phyloP scores from a whole-genome alignment of 2,888 invertebrate genomes.

The Drosophila longiperda region DNA sequence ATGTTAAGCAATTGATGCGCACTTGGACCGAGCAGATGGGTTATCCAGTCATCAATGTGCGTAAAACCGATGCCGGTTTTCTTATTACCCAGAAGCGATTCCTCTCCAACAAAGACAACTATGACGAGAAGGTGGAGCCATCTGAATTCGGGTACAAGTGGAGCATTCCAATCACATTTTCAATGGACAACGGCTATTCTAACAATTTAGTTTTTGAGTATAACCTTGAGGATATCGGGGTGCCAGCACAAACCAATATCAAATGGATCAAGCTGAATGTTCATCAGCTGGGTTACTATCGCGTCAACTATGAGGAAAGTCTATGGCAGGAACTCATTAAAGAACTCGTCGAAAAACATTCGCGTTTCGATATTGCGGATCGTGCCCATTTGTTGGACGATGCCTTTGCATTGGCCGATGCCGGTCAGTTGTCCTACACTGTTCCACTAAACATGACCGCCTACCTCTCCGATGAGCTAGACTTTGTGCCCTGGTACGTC shows the following conservation, averaged over 20 bases:
- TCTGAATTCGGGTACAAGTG: conserved; percentile 88
- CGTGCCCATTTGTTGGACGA: conserved; percentile 92
- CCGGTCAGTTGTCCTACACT: conserved; percentile 88
- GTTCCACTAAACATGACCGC: conserved; percentile 89
- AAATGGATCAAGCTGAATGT: conserved; percentile 93
- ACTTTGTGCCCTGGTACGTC: conserved; percentile 91
- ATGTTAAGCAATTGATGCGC: conserved; percentile 89
- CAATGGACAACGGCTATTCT: conserved; percentile 85
- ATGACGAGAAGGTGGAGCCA: conserved; percentile 84
- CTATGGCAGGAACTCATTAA: conserved; percentile 87
- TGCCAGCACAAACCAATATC: conserved; percentile 77
- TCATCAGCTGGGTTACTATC: conserved; percentile 93
- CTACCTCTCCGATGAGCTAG: conserved; percentile 88
- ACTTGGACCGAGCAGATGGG: conserved; percentile 96
- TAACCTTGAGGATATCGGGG: conserved; percentile 17
- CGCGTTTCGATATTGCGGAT: conserved; percentile 87
- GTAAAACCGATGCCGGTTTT: conserved; percentile 81
- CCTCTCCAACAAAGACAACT: conserved; percentile 88
- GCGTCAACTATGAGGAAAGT: conserved; percentile 91
- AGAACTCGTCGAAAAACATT: conserved; percentile 75
- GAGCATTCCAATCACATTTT: conserved; percentile 92
- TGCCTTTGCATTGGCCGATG: conserved; percentile 91
- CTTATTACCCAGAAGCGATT: conserved; percentile 90
- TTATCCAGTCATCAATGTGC: conserved; percentile 90
- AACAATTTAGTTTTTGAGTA: conserved; percentile 74